Base-by-base conservation (phyloP, 2,888 invertebrate genomes). In the Nomada fucata region DNA sequence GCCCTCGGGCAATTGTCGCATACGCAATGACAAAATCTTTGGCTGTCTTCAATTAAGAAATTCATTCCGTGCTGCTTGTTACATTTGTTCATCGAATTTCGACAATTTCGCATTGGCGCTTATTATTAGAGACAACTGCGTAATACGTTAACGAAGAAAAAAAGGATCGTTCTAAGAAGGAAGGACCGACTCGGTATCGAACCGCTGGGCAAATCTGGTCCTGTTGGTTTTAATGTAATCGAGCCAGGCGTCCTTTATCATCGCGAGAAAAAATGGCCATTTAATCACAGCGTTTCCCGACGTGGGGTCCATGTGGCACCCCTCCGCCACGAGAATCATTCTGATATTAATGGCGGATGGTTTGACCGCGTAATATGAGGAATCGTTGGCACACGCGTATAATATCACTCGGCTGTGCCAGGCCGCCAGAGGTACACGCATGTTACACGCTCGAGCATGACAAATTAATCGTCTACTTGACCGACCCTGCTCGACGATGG, bases 221-320 rank as follows among this genome's bases (percentile, higher is more conserved):
- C 59, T 89, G 80, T 83, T 70, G 84, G 79, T 80, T 87, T 85
- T 81, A 84, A 83, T 87, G 74, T 79, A 87, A 86, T 87, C 87
- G 81, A 79, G 89, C 71, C 65, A 76, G 73, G 73, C 76, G 71
- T 75, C 80, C 64, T 87, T 88, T 88, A 88, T 84, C 88, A 84
- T 80, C 64, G 78, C 60, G 75, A 65, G 83, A 79, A 87, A 89
- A 88, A 89, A 86, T 88, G 80, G 84, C 81, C 88, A 75, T 86
- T 90, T 90, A 90, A 90, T 90, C 89, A 85, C 86, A 71, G 78
- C 84, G 82, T 84, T 75, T 84, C 89, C 76, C 89, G 71, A 89
- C 89, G 84, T 89, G 89, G 88, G 89, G 89, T 87, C 89, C 83
- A 42, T 53, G 20, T 47, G 88, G 79, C 84, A 86, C 88, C 87